Base-by-base conservation (phyloP, 2,888 invertebrate genomes). In the Athalia circularis region DNA sequence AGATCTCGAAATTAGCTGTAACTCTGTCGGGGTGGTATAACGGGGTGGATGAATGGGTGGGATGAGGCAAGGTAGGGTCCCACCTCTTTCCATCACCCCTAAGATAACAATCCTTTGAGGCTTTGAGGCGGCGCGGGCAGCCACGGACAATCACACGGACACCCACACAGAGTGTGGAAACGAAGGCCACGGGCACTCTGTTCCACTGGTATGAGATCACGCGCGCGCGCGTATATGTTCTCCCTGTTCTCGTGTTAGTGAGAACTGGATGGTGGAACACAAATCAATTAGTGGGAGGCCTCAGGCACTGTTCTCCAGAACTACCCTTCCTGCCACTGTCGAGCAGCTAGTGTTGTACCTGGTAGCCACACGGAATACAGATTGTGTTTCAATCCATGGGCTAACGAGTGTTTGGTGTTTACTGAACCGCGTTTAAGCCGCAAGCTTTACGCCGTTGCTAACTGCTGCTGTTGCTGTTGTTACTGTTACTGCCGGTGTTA, bases 331-430 rank as follows among this genome's bases (percentile, higher is more conserved):
- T 62, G n/a, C 64, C 50, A 48, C 50, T 64, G 75, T 64, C 75
- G 72, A 72, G 59, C 72, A 72, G 59, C 72, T 61, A 72, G 59
- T 48, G 72, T 72, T 57, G 72, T 75, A 75, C 75, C 75, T 50
- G 47, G 75, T 75, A 75, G 75, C 75, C 75, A 75, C 82, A 83
- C 86, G 86, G 84, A 87, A 87, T 88, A 87, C 88, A 88, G 88
- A 89, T 89, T 89, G 87, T 87, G 88, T 88, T 89, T 88, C 88
- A 88, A 89, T 89, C 88, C 88, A 88, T 88, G 88, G 87, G 83
- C 86, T 88, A 88, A 89, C 88, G 88, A 89, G 87, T 88, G 88
- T 88, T 89, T 88, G 88, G 88, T 88, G 88, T 88, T 88, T 88
- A 88, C 88, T 87, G 88, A 88, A 88, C 88, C 88, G 86, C 88